Percentiles rank a stretch among this genome's conserved stretches.
Evolutionary conservation across 2,888 invertebrate genomes (phyloP).

Genomic region (Perizoma flavofasciatum): DNA sequence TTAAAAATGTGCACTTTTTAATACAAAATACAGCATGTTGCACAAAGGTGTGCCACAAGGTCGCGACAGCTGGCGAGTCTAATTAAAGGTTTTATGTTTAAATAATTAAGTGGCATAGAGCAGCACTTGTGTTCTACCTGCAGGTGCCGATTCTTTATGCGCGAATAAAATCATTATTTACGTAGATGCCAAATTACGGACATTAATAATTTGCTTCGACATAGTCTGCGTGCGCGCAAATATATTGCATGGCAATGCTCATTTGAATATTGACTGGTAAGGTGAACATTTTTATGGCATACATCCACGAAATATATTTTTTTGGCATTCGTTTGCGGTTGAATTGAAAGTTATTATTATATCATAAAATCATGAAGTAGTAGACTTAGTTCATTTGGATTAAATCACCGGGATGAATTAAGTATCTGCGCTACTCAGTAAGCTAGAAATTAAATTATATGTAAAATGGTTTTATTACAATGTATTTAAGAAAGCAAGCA

Average conservation of each 20-base stretch:
- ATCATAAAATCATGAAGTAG: too few relatives aligned
- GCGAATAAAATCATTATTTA: conserved; percentile 79
- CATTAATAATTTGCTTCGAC: conserved; percentile 58
- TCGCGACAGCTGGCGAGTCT: conserved; percentile 73
- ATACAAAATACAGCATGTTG: conserved; percentile 73
- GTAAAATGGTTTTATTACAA: too few relatives aligned
- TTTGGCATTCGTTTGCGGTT: conserved; percentile 16
- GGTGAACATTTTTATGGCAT: conserved; percentile 9
- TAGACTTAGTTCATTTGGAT: too few relatives aligned
- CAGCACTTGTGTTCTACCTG: conserved; percentile 42
- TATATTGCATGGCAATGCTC: conserved; percentile 42
- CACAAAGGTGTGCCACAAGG: conserved; percentile 80
- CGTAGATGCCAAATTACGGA: conserved; percentile 71
- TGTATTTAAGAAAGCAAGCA: too few relatives aligned
- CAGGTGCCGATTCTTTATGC: conserved; percentile 74
- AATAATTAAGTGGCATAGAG: conserved; percentile 77
- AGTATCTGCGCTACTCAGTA: too few relatives aligned
- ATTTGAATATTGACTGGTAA: conserved; percentile 42
- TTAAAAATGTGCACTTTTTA: conserved; percentile 73
- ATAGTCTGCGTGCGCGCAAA: conserved; percentile 42
- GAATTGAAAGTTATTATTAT: conserved; percentile 10
- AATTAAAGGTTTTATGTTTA: conserved; percentile 82
- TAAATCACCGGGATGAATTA: conserved; percentile 1
- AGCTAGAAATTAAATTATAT: too few relatives aligned
- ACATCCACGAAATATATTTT: conserved; percentile 16